A percentile compares a stretch with the other conserved stretches of the same genome.
phyloP scores from a whole-genome alignment of 2,113 vertebrate genomes.

The Bagarius yarrelli region DNA sequence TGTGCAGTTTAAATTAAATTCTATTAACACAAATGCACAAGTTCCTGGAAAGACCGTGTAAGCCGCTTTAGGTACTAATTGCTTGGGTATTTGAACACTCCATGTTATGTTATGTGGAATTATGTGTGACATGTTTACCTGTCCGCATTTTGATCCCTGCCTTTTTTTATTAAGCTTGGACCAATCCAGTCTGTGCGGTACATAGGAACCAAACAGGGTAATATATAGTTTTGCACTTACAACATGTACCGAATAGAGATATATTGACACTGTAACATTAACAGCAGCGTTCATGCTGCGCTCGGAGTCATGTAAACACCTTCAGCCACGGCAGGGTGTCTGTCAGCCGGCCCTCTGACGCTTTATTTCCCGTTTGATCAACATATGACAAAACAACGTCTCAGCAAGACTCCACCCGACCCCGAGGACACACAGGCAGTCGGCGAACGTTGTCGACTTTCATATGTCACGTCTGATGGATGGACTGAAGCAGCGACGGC shows the following conservation, averaged over 20 bases:
- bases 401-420: constrained; percentile 31
- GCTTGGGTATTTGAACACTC: not conserved
- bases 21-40: too few species aligned
- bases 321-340: constrained; percentile 21
- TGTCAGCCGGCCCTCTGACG: constrained; percentile 25
- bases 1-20: too few species aligned
- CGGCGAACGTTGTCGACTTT: constrained; percentile 56
- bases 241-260: not conserved
- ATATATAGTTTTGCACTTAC: constrained; percentile 4
- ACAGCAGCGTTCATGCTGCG: constrained; percentile 14
- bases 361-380: constrained; percentile 41
- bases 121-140: not conserved
- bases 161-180: not conserved
- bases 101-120: not conserved
- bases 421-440: constrained; percentile 11
- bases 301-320: constrained; percentile 29
- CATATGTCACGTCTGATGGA: constrained; percentile 59
- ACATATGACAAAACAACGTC: constrained; percentile 38
- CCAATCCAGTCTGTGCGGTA: not conserved
- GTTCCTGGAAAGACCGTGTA: too few species aligned
- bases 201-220: not conserved
- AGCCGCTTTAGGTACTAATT: not conserved
- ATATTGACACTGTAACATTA: constrained; percentile 25
- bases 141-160: not conserved
- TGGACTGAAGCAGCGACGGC: constrained; percentile 23